Conservation (phyloP, 2,888 invertebrate species). For the Caradrina clavipalpis region DNA sequence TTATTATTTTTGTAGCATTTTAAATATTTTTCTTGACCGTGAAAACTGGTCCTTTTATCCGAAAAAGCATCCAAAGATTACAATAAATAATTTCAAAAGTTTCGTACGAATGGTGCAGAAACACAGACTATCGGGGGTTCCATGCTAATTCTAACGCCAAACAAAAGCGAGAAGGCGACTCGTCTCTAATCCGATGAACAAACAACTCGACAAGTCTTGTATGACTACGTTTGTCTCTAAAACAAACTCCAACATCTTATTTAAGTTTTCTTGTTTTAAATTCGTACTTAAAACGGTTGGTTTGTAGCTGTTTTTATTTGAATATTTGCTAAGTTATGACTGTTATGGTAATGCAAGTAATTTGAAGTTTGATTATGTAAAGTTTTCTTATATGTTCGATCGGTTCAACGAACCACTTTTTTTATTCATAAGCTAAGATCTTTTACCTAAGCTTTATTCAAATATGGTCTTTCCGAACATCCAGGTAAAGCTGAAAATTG, state of each 20-base stretch:
- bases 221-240: conserved; percentile 61
- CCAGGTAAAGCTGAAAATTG: not conserved
- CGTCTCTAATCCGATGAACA: conserved; percentile 81
- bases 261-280: conserved; percentile 79
- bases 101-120: conserved; percentile 29
- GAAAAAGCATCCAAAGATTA: not conserved
- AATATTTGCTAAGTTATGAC: conserved; percentile 13
- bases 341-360: conserved; percentile 10
- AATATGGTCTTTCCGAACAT: not conserved
- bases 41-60: not conserved
- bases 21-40: too few species aligned
- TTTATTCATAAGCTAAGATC: not conserved
- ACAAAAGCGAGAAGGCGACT: conserved; percentile 74
- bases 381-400: conserved; percentile 14
- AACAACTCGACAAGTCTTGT: conserved; percentile 59
- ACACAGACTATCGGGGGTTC: conserved; percentile 38
- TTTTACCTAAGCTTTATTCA: not conserved
- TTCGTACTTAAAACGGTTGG: conserved; percentile 47
- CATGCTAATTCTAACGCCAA: conserved; percentile 81
- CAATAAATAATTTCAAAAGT: conserved; percentile 32
- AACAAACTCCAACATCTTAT: conserved; percentile 84
- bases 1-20: too few species aligned
- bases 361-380: conserved; percentile 9
- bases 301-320: conserved; percentile 42
- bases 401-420: not conserved